These are phyloP conservation scores for Crossoptilon crossoptilon DNA, from an alignment of 2,797 vertebrate species.

Conservation along the genomic window DNA sequence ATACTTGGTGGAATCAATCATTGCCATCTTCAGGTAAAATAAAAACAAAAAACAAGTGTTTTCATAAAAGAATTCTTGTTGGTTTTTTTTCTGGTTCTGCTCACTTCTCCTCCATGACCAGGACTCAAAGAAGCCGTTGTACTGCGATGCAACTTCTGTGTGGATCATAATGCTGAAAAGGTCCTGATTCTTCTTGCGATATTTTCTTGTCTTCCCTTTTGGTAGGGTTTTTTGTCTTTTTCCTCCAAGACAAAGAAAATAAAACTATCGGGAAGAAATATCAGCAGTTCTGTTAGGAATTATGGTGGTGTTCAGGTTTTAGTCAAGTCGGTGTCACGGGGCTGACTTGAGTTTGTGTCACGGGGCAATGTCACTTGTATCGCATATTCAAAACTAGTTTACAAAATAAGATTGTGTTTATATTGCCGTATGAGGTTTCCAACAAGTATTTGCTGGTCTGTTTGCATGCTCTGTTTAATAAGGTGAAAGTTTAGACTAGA, in stretches of 20 bases:
- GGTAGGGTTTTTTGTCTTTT: not conserved
- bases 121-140: not conserved
- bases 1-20: not conserved
- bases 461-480: not conserved
- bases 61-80: not conserved
- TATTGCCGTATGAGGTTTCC: not conserved
- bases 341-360: not conserved
- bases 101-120: not conserved
- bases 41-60: not conserved
- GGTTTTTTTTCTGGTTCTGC: not conserved
- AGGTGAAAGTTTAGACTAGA: not conserved
- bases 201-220: not conserved
- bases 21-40: not conserved
- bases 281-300: not conserved
- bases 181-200: not conserved
- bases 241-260: not conserved
- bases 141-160: not conserved
- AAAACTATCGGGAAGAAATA: not conserved
- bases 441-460: not conserved
- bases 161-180: not conserved
- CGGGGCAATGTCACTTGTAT: accelerated
- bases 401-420: not conserved
- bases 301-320: not conserved
- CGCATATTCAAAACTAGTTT: not conserved
- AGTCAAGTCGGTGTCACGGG: not conserved